Conservation (phyloP, 2,888 invertebrate species). For the Rugalucina vietnamica region DNA sequence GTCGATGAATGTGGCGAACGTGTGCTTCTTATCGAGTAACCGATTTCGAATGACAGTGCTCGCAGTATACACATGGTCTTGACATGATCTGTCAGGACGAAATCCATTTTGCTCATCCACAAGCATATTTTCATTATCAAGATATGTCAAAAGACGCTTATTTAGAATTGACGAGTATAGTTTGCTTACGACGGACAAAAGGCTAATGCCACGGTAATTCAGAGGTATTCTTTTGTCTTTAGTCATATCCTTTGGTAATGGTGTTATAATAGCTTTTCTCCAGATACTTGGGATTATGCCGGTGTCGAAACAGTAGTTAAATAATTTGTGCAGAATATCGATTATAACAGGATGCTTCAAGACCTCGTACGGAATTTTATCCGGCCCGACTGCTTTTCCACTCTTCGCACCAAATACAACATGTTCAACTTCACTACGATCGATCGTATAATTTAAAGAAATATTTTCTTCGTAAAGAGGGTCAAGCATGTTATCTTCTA, state of each 20-base stretch:
- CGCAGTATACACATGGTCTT: neutral
- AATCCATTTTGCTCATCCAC: neutral
- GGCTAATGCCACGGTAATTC: conserved; percentile 3
- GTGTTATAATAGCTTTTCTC: conserved; percentile 13
- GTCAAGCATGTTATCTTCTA: neutral
- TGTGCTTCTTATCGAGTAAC: neutral
- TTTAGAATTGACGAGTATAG: neutral
- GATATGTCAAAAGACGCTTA: neutral
- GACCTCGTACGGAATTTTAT: neutral
- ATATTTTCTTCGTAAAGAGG: neutral
- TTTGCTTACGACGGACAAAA: neutral
- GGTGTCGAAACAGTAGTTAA: conserved; percentile 9
- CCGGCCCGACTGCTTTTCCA: neutral
- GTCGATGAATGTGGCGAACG: conserved; percentile 5
- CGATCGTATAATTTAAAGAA: neutral
- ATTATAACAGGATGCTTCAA: neutral
- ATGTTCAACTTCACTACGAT: no score
- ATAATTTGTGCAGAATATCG: neutral
- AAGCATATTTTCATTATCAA: neutral
- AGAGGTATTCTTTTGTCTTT: neutral
- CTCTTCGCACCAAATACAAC: conserved; percentile 1
- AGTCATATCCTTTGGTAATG: neutral
- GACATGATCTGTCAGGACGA: neutral
- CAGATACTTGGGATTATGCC: neutral
- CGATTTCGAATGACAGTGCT: neutral